Base-by-base conservation (phyloP, 2,888 invertebrate genomes). In the Spatulosminthurus flaviceps region DNA sequence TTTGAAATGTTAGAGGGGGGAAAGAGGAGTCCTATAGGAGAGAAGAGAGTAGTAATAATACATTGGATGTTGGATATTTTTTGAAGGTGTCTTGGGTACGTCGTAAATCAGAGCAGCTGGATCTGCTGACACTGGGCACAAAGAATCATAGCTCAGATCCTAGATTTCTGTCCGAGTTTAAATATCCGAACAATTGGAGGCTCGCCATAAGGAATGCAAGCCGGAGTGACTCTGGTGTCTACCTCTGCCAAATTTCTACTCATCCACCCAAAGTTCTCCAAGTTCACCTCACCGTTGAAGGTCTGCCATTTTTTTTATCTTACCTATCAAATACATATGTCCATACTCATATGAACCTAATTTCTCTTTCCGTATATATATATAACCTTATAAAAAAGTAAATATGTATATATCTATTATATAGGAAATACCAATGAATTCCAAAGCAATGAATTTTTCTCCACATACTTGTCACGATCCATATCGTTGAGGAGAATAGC, bases 131-230 rank as follows among this genome's bases (percentile, higher is more conserved):
- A 5, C 85, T 87, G 77, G 87, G 87, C 29, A 80, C 77, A 26
- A 87, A 86, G 78, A 87, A 87, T 51, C 88, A 87, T 84, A 87
- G 87, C 78, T 87, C 87, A 22, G 88, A 88, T 82, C 86, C 86
- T 76, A 87, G 90, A 83, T 89, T 89, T 85, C 87, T 88, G 60
- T 88, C 89, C 81, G 88, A 89, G 84, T 90, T 90, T 86, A 89
- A 89, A 85, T 89, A 89, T 85, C 89, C 89, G 43, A 89, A 89
- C 86, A 90, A 90, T 86, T 90, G 90, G 90, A 88, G 90, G 79
- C 87, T 90, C 76, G 88, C 89, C 86, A 89, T 90, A 83, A 87
- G 88, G 81, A 88, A 88, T 83, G 88, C 89, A 73, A 89, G 89
- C 83, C 88, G 88, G 82, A 88, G 88, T 83, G 90, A 90, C 86